phyloP scores from a whole-genome alignment of 23 tunicate genomes.

The Ciona savignyi region DNA sequence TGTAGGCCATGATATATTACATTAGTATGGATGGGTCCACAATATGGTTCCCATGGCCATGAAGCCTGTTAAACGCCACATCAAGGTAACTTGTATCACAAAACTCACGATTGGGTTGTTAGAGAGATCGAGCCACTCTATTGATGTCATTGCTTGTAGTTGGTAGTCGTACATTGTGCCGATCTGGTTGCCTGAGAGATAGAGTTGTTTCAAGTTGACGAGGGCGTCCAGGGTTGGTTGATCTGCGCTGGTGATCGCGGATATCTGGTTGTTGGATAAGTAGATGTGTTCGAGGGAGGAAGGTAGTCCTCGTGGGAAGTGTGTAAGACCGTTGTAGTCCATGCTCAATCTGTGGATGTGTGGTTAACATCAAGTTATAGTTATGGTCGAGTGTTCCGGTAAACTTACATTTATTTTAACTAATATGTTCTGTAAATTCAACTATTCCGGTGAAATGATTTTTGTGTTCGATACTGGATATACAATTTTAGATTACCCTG shows the following conservation, averaged over 20 bases:
- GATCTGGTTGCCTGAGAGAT: constrained; percentile 23
- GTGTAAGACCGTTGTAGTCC: constrained; percentile 19
- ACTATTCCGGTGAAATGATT: too few relatives aligned
- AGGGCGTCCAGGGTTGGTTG: constrained; percentile 23
- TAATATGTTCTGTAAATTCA: too few relatives aligned
- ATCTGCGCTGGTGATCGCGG: constrained; percentile 16
- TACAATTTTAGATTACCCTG: too few relatives aligned
- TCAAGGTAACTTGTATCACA: too few relatives aligned
- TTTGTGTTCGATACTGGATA: too few relatives aligned
- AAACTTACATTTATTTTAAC: too few relatives aligned
- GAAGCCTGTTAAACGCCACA: too few relatives aligned
- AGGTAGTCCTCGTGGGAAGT: constrained; percentile 66
- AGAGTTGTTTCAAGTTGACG: constrained; percentile 27
- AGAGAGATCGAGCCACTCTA: constrained; percentile 15
- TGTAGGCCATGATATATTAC: too few relatives aligned
- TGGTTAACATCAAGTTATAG: too few relatives aligned
- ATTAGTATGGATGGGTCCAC: too few relatives aligned
- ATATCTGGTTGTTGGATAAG: constrained; percentile 44
- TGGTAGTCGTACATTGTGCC: constrained; percentile 20
- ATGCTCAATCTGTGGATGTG: constrained; percentile 31
- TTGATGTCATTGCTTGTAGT: constrained; percentile 9
- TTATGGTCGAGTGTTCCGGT: too few relatives aligned
- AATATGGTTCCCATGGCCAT: too few relatives aligned
- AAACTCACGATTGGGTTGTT: constrained; percentile 67
- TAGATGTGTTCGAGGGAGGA: constrained; percentile 7